Percentiles rank a stretch among this genome's conserved stretches.
Evolutionary conservation across 2,797 vertebrate species (phyloP).

Genomic region (Peromyscus attwateri): DNA sequence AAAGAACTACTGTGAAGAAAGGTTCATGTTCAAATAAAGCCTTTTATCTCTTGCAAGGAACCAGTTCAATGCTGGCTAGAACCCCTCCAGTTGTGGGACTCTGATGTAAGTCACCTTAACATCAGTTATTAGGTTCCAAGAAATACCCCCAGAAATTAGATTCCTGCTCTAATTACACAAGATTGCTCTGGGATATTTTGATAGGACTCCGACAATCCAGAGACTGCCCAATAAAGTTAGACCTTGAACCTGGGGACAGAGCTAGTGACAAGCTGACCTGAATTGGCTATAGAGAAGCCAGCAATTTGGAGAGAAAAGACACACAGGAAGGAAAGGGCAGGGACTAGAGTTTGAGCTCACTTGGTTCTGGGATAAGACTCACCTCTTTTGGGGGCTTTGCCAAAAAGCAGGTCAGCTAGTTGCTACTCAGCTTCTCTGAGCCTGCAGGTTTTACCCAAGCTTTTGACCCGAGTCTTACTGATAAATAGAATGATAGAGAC

Average conservation of each 20-base stretch:
- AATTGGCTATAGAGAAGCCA: not conserved
- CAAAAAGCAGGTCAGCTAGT: not conserved
- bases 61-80: not conserved
- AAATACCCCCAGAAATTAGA: not conserved
- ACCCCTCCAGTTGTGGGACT: rapidly evolving
- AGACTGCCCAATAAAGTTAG: not conserved
- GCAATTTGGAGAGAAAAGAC: not conserved
- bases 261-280: not conserved
- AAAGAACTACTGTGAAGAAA: not conserved
- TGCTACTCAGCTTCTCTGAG: not conserved
- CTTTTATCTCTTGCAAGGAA: not conserved
- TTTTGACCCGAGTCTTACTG: not conserved
- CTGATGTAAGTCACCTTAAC: not conserved
- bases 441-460: not conserved
- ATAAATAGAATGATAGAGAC: not conserved
- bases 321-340: not conserved
- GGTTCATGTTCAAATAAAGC: not conserved
- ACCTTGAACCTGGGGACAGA: not conserved
- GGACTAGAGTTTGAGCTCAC: not conserved
- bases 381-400: not conserved
- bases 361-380: not conserved
- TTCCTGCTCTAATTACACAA: not conserved
- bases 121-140: not conserved
- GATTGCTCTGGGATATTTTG: not conserved
- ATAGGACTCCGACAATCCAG: not conserved